Evolutionary conservation across 2,797 vertebrate genomes (phyloP), one percentile per base, ranked within the genome.

Genomic region (Ceryle rudis): DNA sequence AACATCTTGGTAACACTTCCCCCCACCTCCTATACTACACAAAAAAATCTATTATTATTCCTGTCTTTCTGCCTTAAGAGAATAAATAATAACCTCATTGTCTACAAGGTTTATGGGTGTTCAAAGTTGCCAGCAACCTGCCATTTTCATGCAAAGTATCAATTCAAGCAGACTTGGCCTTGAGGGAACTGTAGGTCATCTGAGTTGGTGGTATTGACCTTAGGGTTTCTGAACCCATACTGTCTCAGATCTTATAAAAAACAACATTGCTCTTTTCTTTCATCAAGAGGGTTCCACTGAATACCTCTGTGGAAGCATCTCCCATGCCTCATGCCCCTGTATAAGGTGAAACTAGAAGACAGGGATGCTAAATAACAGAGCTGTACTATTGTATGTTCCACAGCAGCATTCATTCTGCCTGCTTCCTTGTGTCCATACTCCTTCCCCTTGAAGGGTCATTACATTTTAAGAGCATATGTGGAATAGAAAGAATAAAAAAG

Each of bases 11-110:
- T 74, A 81, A 82, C 41, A 39, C 37, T 42, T 83, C 25, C n/a
- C 14, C 52, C 82, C 82, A 31, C 22, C 37, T 93, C 58, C 25
- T 33, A 29, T 29, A 42, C 72, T 41, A 60, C 47, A 91, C 55
- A 88, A 83, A 33, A 92, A 95, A 54, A 16, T 33, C 75, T 60
- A 91, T 83, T 88, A 81, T 41, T 81, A 80, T 81, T 96, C 61
- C 54, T 52, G 29, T 71, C 72, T 80, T 82, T 57, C 60, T 81
- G 31, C 49, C 49, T 16, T 51, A 51, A 28, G 26, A 51, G 49
- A 51, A 28, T 28, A 51, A 51, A 28, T 51, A 51, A 51, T 16
- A 51, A 28, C 16, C 49, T 51, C 49, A 51, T 51, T 51, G 49
- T 16, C 49, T 51, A 28, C 49, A 51, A 28, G 49, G 55, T 85